Evolutionary conservation across 2,888 invertebrate species (phyloP).

Genomic region (Pocota personata): DNA sequence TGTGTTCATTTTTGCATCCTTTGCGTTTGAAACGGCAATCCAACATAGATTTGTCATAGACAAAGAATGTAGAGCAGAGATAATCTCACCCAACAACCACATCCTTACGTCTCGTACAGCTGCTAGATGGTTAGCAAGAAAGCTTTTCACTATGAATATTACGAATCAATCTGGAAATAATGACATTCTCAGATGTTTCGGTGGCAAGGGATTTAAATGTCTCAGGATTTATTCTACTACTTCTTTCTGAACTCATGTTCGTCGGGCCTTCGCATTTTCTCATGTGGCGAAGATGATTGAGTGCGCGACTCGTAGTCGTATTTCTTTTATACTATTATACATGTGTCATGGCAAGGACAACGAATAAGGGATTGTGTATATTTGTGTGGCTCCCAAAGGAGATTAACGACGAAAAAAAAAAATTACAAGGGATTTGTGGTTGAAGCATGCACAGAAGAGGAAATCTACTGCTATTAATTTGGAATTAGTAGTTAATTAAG

Average conservation of each 20-base stretch:
- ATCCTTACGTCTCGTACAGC: not conserved
- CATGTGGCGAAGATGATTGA: constrained; percentile 64
- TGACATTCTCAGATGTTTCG: constrained; percentile 59
- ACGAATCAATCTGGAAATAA: constrained; percentile 70
- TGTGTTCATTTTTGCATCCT: constrained; percentile 32
- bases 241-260: not conserved
- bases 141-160: constrained; percentile 57
- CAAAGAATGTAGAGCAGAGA: not conserved
- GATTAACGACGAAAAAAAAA: not conserved
- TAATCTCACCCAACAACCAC: not conserved
- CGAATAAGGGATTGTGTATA: constrained; percentile 23
- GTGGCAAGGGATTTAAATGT: constrained; percentile 62
- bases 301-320: constrained; percentile 32
- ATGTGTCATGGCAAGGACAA: constrained; percentile 34
- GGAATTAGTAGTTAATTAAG: constrained; percentile 68
- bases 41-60: constrained; percentile 20
- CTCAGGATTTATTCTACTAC: constrained; percentile 45
- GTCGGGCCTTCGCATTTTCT: constrained; percentile 3
- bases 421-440: constrained; percentile 23
- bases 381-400: constrained; percentile 20
- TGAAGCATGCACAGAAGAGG: constrained; percentile 19
- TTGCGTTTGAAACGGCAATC: constrained; percentile 20
- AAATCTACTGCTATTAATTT: constrained; percentile 55
- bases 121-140: constrained; percentile 18
- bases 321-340: constrained; percentile 26